phyloP scores from a whole-genome alignment of 1,140 invertebrate species.

The Drosophila ananassae region DNA sequence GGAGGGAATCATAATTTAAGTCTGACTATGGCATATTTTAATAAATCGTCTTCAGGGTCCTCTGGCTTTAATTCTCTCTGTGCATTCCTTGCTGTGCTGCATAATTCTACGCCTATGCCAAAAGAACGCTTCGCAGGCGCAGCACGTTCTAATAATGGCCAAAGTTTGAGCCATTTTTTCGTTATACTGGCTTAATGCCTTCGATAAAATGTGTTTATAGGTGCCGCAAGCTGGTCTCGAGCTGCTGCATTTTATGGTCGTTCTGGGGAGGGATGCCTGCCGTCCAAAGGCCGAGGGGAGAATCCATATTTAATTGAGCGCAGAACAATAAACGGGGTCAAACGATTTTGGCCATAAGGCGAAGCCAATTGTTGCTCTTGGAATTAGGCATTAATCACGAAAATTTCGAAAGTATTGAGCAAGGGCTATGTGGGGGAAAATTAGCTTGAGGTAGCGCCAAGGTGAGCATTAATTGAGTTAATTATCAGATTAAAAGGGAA shows the following conservation, averaged over 20 bases:
- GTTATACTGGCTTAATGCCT: slow-evolving; percentile 21
- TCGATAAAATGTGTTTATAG: slow-evolving; percentile 59
- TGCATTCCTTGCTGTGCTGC: neutral
- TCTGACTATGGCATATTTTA: neutral
- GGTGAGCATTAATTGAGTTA: slow-evolving; percentile 47
- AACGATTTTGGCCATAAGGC: slow-evolving; percentile 1
- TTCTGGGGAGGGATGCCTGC: slow-evolving; percentile 10
- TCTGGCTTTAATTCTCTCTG: neutral
- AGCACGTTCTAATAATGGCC: slow-evolving; percentile 62
- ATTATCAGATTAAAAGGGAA: slow-evolving; percentile 50
- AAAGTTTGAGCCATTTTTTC: slow-evolving; percentile 32
- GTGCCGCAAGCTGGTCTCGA: slow-evolving; percentile 20
- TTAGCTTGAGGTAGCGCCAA: slow-evolving; percentile 17
- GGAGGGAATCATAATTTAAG: neutral
- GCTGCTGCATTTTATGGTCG: slow-evolving; percentile 56
- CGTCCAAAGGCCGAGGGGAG: slow-evolving; percentile 33
- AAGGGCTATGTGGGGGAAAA: slow-evolving; percentile 1
- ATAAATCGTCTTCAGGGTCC: no score
- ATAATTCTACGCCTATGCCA: slow-evolving; percentile 2
- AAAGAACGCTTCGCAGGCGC: slow-evolving; percentile 20
- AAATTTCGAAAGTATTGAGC: slow-evolving; percentile 43
- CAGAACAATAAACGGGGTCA: slow-evolving; percentile 21
- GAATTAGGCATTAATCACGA: slow-evolving; percentile 56
- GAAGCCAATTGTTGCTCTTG: slow-evolving; percentile 50
- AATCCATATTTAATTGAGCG: slow-evolving; percentile 59